These are phyloP conservation scores for Aphis gossypii DNA, from an alignment of 1,140 invertebrate species.

Conservation along the genomic window DNA sequence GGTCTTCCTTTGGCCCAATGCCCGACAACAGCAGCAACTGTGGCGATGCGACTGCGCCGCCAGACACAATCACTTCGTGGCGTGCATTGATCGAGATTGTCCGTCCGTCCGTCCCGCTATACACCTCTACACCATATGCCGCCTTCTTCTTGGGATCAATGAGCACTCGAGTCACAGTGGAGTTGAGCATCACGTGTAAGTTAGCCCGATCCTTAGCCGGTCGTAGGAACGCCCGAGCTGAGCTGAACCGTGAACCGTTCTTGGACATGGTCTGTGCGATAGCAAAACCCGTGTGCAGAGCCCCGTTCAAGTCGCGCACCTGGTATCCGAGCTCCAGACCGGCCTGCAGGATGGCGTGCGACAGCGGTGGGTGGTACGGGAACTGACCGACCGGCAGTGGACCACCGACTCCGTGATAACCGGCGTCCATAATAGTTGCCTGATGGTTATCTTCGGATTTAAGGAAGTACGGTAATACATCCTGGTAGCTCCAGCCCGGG, in stretches of 20 bases:
- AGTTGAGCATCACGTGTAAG: conserved; percentile 79
- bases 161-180: conserved; percentile 75
- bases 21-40: conserved; percentile 85
- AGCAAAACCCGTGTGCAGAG: conserved; percentile 78
- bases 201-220: conserved; percentile 75
- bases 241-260: conserved; percentile 84
- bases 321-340: conserved; percentile 65
- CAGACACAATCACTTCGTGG: conserved; percentile 74
- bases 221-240: conserved; percentile 75
- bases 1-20: conserved; percentile 78
- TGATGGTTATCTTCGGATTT: conserved; percentile 84
- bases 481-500: conserved; percentile 87
- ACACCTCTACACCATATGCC: conserved; percentile 74
- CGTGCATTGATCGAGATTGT: conserved; percentile 69
- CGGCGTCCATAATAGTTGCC: conserved; percentile 75
- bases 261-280: conserved; percentile 88
- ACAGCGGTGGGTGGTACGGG: conserved; percentile 84
- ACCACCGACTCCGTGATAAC: conserved; percentile 80
- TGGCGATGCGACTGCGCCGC: conserved; percentile 78
- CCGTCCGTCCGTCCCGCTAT: conserved; percentile 66
- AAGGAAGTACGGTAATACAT: conserved; percentile 86
- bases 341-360: conserved; percentile 82
- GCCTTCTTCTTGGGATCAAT: conserved; percentile 74
- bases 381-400: conserved; percentile 82
- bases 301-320: conserved; percentile 84